These are phyloP conservation scores for Bombus affinis DNA, from an alignment of 1,140 invertebrate genomes.

Conservation along the genomic window DNA sequence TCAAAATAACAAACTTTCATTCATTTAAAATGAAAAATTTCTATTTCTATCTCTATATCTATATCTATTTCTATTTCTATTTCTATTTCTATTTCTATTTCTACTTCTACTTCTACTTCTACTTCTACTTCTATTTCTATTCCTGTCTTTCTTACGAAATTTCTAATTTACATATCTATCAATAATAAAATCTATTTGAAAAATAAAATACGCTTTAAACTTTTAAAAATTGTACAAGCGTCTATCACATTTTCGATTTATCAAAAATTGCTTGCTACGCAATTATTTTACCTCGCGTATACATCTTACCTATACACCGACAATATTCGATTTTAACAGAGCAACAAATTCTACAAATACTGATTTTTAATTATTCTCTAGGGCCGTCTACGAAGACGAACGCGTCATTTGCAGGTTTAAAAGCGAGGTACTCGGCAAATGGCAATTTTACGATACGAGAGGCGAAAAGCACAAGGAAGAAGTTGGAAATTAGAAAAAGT, in stretches of 20 bases:
- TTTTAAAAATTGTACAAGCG: too few species aligned
- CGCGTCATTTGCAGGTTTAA: background rate
- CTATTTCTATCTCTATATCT: background rate
- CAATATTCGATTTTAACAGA: background rate
- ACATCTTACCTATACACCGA: background rate
- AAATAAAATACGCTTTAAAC: too few species aligned
- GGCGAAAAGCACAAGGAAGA: constrained; percentile 13
- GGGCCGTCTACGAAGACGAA: background rate
- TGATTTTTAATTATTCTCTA: too few species aligned
- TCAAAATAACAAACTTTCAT: background rate
- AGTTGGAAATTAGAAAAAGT: constrained; percentile 61
- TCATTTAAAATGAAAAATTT: background rate
- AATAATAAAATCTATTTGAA: background rate
- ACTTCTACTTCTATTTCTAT: too few species aligned
- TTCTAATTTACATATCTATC: too few species aligned
- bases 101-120: too few species aligned
- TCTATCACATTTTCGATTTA: too few species aligned
- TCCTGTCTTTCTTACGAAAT: background rate
- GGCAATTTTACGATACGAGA: background rate
- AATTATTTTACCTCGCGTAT: too few species aligned
- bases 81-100: too few species aligned
- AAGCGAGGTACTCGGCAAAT: background rate
- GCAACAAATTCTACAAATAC: too few species aligned
- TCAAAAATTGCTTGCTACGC: background rate
- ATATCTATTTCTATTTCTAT: background rate